Base-by-base conservation (phyloP, 2,888 invertebrate species). In the Andrena bucephala region DNA sequence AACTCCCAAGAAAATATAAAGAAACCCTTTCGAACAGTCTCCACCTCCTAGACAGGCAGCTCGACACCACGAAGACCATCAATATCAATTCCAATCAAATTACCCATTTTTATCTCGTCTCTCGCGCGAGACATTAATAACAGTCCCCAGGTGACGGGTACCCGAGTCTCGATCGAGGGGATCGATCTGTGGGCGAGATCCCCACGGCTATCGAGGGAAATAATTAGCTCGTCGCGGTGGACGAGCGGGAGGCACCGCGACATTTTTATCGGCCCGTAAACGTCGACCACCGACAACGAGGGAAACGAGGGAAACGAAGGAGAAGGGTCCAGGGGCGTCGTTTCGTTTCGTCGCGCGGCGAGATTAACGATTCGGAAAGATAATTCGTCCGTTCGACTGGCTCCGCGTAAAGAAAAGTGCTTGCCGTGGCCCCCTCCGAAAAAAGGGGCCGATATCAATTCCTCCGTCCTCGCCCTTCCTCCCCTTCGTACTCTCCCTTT, bases 321-420 rank as follows among this genome's bases (percentile, higher is more conserved):
- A 31, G 50, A 48, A 57, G 27, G 10, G 59, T 62, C 68, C 59
- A 72, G 66, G 65, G 59, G n/a, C 16, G 74, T 80, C 78, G 76
- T 87, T 77, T 84, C 83, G 57, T 86, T 88, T 81, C 81, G 77
- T 52, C 79, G 84, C 83, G 77, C 81, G 77, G 80, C 0, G 81
- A 85, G 88, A 88, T 89, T 87, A 90, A 89, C 89, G 89, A 87
- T 88, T 85, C 81, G 89, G 87, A 88, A 91, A 90, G 89, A 90
- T 89, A 91, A 91, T 89, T 88, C 74, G 74, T 80, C 50, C 76
- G 70, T 85, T 81, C 80, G 85, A 81, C 73, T 72, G 73, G 57
- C 68, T 76, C 71, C 75, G 63, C 31, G 73, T 75, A 29, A 77
- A 80, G 77, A 77, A 82, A 81, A 79, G 54, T 57, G 74, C 54